Evolutionary conservation across 37 sponge, comb jelly and placozoan genomes (phyloP).

Genomic region (Amphimedon queenslandica): DNA sequence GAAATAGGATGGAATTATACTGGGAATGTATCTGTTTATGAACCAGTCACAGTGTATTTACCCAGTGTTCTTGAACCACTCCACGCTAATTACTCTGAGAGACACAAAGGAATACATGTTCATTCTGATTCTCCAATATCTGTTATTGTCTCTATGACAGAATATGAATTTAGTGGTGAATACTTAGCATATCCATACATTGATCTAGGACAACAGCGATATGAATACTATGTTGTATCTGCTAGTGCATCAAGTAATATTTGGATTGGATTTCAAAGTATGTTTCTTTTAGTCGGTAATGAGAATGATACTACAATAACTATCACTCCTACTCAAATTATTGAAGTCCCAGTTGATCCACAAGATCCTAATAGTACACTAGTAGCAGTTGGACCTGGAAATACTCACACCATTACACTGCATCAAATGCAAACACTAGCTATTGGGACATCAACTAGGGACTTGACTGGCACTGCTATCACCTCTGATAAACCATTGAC

Average conservation of each 20-base stretch:
- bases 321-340: not conserved
- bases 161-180: not conserved
- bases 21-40: not conserved
- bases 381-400: not conserved
- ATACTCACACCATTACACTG: constrained; percentile 11
- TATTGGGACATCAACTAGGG: not conserved
- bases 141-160: not conserved
- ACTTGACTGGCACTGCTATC: constrained; percentile 32
- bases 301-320: not conserved
- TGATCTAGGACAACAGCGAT: not conserved
- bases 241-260: not conserved
- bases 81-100: not conserved
- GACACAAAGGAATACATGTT: not conserved
- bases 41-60: not conserved
- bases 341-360: not conserved
- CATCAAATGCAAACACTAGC: constrained; percentile 2
- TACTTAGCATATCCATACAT: not conserved
- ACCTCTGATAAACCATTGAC: constrained; percentile 25
- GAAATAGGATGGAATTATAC: not conserved
- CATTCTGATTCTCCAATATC: not conserved
- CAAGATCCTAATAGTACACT: not conserved
- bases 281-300: not conserved
- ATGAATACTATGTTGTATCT: not conserved
- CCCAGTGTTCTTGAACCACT: not conserved
- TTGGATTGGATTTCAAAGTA: too few relatives aligned